Evolutionary conservation across 2,797 vertebrate genomes (phyloP).

Genomic region (Acipenser ruthenus): DNA sequence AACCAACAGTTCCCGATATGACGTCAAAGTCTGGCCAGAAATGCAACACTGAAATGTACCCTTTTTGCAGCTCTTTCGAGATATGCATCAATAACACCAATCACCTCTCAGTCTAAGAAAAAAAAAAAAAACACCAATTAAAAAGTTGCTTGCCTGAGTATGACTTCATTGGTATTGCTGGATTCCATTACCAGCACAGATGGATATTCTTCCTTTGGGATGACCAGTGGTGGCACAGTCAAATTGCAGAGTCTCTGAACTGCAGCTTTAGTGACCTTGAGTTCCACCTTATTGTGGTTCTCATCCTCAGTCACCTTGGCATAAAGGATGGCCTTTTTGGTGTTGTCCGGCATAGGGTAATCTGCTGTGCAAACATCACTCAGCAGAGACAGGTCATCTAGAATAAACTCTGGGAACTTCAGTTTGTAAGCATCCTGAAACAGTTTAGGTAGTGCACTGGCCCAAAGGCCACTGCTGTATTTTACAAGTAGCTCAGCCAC

Average conservation of each 20-base stretch:
- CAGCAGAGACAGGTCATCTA: conserved; percentile 65
- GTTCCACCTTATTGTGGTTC: conserved; percentile 44
- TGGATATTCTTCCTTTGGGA: conserved; percentile 67
- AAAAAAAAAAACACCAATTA: too few relatives aligned
- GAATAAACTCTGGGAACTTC: conserved; percentile 63
- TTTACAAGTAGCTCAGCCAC: conserved; percentile 72
- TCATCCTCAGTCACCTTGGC: conserved; percentile 59
- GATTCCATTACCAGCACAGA: conserved; percentile 79
- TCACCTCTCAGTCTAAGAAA: too few relatives aligned
- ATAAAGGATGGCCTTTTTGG: conserved; percentile 82
- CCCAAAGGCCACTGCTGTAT: conserved; percentile 81
- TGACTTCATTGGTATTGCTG: conserved; percentile 65
- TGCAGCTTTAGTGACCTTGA: conserved; percentile 23
- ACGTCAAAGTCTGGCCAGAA: too few relatives aligned
- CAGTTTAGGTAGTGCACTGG: conserved; percentile 75
- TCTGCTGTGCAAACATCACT: conserved; percentile 71
- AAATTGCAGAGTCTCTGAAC: conserved; percentile 23
- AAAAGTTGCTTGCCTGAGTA: conserved; percentile 65
- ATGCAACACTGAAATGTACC: too few relatives aligned
- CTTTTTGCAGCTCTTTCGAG: too few relatives aligned
- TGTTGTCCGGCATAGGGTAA: conserved; percentile 62
- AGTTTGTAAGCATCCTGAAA: conserved; percentile 75
- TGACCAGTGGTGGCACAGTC: conserved; percentile 55
- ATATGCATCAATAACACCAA: too few relatives aligned
- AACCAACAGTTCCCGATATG: too few relatives aligned